Conservation (phyloP, 2,888 invertebrate genomes). For the Theodoxus fluviatilis region DNA sequence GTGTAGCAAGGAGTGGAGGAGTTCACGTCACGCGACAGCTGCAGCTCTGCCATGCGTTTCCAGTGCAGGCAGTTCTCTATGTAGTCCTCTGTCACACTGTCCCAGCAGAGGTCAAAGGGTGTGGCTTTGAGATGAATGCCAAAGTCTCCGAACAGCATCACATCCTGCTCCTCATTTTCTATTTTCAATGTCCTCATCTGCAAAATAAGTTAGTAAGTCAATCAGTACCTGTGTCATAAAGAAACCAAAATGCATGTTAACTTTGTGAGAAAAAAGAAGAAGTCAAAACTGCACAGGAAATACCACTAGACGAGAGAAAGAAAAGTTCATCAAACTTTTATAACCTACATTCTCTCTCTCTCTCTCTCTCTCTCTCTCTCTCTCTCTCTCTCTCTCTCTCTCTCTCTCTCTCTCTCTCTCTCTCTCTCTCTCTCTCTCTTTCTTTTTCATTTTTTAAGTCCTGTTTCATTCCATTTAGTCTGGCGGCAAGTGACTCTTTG, state of each 20-base stretch:
- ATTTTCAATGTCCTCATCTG: conserved; percentile 35
- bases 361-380: too few species aligned
- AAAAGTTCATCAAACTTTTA: too few species aligned
- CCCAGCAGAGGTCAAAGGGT: conserved; percentile 34
- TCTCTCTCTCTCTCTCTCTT: too few species aligned
- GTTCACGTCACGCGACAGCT: conserved; percentile 31
- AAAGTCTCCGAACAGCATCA: conserved; percentile 37
- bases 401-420: too few species aligned
- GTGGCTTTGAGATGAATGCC: conserved; percentile 35
- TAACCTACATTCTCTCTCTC: too few species aligned
- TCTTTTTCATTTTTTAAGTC: too few species aligned
- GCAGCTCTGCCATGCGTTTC: conserved; percentile 33
- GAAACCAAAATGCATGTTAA: neutral
- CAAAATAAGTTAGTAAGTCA: neutral
- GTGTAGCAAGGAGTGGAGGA: conserved; percentile 33
- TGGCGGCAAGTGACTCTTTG: too few species aligned
- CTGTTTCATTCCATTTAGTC: too few species aligned
- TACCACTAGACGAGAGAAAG: too few species aligned
- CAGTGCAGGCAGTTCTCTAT: conserved; percentile 35
- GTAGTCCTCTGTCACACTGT: conserved; percentile 25
- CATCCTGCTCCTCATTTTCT: conserved; percentile 32
- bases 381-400: too few species aligned
- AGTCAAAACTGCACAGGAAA: too few species aligned
- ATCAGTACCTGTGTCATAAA: neutral
- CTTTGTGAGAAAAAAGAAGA: neutral